Base-by-base conservation (phyloP, 2,888 invertebrate genomes). In the Teleiodes luculella region DNA sequence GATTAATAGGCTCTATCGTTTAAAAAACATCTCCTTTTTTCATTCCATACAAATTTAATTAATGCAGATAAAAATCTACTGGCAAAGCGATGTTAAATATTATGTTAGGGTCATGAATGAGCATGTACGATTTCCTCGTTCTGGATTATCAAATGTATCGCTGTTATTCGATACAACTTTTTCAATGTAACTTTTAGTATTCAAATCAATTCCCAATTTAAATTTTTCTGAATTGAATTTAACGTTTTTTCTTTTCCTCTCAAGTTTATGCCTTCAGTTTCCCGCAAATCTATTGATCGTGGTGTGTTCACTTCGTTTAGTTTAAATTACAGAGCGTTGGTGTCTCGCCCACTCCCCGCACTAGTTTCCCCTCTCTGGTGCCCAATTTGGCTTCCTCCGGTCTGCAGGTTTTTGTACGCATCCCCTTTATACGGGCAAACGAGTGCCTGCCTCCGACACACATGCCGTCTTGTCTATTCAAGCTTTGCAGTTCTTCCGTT, bases 1-100 rank as follows among this genome's bases (percentile, higher is more conserved):
- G 88, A 88, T 88, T 87, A 86, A 88, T 87, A 76, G 80, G 67
- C 69, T 74, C 76, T 79, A 83, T 80, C 78, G 74, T 68, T 76
- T 78, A 72, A 80, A 83, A 81, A 83, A 78, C 74, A 80, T 76
- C 72, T 70, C 66, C 60, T 76, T 83, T 83, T 80, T 81, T 75
- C 70, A 69, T 80, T 76, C 72, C 66, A 61, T 73, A 86, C 84
- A 88, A 86, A 88, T 88, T 87, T 84, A 87, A 88, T 88, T 85
- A 87, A 81, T 81, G 72, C 73, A 66, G 83, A 84, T 84, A 80
- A 71, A 67, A 66, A 80, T 84, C 76, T 76, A 63, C 64, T 52
- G 62, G 61, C 59, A 61, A 59, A 54, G 57, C 58, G 43, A n/a
- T 28, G 28, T 28, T 24, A 4, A 5, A n/a, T 24, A n/a, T 43